Conservation (phyloP, 2,888 invertebrate species). For the Pinctada fucata region DNA sequence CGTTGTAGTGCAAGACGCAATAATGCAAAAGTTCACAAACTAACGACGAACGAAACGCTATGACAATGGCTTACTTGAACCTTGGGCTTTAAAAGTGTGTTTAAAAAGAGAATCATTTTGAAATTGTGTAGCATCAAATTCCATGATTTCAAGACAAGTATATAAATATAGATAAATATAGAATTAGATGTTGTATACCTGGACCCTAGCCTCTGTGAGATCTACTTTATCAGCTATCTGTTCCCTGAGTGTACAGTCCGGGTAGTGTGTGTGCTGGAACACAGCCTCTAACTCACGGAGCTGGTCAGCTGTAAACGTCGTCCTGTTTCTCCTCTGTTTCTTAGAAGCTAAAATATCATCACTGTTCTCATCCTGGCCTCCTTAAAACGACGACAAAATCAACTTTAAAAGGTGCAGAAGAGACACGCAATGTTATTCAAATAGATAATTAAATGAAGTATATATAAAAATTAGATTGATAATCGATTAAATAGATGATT, state of each 20-base stretch:
- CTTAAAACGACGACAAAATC: background rate
- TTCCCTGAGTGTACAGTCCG: conserved; percentile 71
- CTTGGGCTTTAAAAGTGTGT: too few relatives aligned
- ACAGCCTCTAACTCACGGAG: conserved; percentile 70
- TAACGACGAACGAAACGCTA: too few relatives aligned
- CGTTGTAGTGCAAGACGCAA: too few relatives aligned
- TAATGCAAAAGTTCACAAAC: too few relatives aligned
- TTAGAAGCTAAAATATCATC: conserved; percentile 53
- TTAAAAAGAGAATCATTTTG: background rate
- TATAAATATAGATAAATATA: too few relatives aligned
- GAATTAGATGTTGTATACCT: conserved; percentile 50
- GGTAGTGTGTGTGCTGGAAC: conserved; percentile 72
- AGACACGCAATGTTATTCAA: too few relatives aligned
- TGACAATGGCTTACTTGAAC: too few relatives aligned
- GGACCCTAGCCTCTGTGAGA: conserved; percentile 72
- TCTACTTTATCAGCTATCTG: conserved; percentile 72
- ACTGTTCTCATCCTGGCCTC: conserved; percentile 28
- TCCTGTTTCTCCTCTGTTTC: conserved; percentile 71
- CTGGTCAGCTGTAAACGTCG: conserved; percentile 72
- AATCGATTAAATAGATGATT: too few relatives aligned
- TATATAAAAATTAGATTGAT: too few relatives aligned
- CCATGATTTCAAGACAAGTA: too few relatives aligned
- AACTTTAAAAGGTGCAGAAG: too few relatives aligned
- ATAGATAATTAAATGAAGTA: too few relatives aligned
- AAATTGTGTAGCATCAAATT: background rate